Base-by-base conservation (phyloP, 2,888 invertebrate species). In the Dexiosoma caninum region DNA sequence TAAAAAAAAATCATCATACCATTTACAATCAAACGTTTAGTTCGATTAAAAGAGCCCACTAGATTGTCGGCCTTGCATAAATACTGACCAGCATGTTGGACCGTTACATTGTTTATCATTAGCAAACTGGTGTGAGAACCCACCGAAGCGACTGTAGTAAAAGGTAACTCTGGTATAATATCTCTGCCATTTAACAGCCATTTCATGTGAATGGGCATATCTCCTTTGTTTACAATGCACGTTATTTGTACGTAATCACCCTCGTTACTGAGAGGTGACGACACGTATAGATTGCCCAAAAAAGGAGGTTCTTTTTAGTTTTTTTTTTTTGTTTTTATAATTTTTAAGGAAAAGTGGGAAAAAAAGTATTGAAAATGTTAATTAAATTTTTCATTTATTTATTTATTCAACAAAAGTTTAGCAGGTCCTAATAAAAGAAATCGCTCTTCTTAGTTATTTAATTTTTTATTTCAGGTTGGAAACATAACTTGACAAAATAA, bases 241-340 rank as follows among this genome's bases (percentile, higher is more conserved):
- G 96, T 95, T 46, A 96, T 92, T 87, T 96, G 94, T 62, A 95
- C 93, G 84, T 5, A 27, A 27, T 27, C 27, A 27, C 27, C 27
- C 27, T 5, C 27, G 27, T 87, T 85, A 62, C 87, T 87, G 12
- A 92, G 78, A 70, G 88, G 85, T 30, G 88, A 83, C 71, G 89
- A 89, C 5, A 89, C 85, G 49, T 87, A 86, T n/a, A 89, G 83
- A 59, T 86, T 27, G 3, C 4, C 27, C 27, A 27, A 27, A 27
- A 5, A 27, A 5, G 27, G 4, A 27, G 27, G 27, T 27, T 27
- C 27, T 27, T 5, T n/a, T 86, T 51, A 86, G 85, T 85, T 89
- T 89, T 59, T 89, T 85, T 51, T 30, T 4, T 12, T 23, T 40
- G 3, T 12, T 40, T n/a, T 40, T 8, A 40, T 8, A 40, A n/a